Conservation (phyloP, 2,113 vertebrate species). For the Philantomba maxwellii region DNA sequence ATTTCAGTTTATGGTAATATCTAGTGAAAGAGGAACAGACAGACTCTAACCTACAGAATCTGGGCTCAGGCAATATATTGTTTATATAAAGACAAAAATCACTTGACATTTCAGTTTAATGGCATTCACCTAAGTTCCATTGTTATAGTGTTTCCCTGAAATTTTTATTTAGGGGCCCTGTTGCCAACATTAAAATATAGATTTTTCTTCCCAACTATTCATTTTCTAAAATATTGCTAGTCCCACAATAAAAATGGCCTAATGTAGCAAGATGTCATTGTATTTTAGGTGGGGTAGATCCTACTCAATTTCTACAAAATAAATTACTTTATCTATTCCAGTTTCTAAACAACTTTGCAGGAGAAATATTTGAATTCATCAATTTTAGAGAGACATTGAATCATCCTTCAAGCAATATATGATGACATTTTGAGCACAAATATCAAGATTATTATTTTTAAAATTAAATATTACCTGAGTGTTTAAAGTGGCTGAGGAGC, state of each 20-base stretch:
- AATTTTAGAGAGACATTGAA: constrained; percentile 75
- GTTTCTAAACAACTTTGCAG: constrained; percentile 55
- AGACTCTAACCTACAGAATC: background rate
- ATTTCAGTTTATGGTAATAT: background rate
- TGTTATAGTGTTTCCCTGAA: background rate
- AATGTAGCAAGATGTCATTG: background rate
- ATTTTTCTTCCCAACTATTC: background rate
- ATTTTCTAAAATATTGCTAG: background rate
- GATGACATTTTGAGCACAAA: constrained; percentile 86
- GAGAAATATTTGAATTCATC: constrained; percentile 63
- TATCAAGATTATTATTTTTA: constrained; percentile 84
- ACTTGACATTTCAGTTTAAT: background rate
- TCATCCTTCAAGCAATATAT: constrained; percentile 77
- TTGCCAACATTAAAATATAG: background rate
- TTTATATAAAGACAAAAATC: background rate
- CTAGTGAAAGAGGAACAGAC: background rate
- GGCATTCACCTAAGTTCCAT: background rate
- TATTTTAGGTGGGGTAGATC: background rate
- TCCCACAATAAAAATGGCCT: background rate
- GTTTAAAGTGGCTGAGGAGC: constrained; percentile 81
- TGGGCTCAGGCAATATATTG: background rate
- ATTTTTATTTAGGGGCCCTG: background rate
- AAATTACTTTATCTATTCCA: constrained; percentile 45
- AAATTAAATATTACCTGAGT: constrained; percentile 83
- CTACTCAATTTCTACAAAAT: constrained; percentile 16